A percentile compares a stretch with the other conserved stretches of the same genome.
Conservation (phyloP, 2,888 invertebrate genomes). For the Acanthopleura granulata region DNA sequence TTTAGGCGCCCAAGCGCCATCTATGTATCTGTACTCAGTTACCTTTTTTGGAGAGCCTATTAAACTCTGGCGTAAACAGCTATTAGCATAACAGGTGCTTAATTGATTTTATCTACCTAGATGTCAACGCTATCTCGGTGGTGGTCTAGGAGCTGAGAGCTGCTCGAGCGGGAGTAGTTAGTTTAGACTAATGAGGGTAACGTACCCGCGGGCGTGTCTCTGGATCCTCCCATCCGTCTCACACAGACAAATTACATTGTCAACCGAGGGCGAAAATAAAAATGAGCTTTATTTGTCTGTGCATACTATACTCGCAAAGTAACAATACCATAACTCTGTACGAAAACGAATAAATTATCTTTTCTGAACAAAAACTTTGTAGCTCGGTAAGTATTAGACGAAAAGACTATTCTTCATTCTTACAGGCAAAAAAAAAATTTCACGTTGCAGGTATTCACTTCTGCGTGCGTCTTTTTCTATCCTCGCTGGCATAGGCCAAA, state of each 20-base stretch:
- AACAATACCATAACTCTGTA: too few relatives aligned
- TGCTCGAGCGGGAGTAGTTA: not conserved
- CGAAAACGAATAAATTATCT: too few relatives aligned
- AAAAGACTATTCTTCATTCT: too few relatives aligned
- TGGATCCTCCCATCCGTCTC: not conserved
- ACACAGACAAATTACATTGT: slow-evolving; percentile 3
- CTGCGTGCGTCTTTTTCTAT: too few relatives aligned
- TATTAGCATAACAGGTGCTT: slow-evolving; percentile 10
- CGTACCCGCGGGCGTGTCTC: not conserved
- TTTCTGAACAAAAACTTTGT: too few relatives aligned
- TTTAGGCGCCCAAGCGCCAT: too few relatives aligned
- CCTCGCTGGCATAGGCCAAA: too few relatives aligned
- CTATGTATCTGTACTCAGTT: not conserved
- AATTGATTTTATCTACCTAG: not conserved
- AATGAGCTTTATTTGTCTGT: too few relatives aligned
- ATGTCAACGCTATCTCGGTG: not conserved
- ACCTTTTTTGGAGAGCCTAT: not conserved
- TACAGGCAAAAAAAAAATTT: too few relatives aligned
- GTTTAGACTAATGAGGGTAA: not conserved
- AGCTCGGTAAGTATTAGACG: too few relatives aligned
- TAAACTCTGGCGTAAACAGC: slow-evolving; percentile 5
- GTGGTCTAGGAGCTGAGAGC: not conserved
- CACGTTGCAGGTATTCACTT: too few relatives aligned
- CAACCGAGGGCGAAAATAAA: not conserved
- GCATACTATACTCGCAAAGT: too few relatives aligned